Evolutionary conservation across 2,113 vertebrate genomes (phyloP).

Genomic region (Stegostoma tigrinum): DNA sequence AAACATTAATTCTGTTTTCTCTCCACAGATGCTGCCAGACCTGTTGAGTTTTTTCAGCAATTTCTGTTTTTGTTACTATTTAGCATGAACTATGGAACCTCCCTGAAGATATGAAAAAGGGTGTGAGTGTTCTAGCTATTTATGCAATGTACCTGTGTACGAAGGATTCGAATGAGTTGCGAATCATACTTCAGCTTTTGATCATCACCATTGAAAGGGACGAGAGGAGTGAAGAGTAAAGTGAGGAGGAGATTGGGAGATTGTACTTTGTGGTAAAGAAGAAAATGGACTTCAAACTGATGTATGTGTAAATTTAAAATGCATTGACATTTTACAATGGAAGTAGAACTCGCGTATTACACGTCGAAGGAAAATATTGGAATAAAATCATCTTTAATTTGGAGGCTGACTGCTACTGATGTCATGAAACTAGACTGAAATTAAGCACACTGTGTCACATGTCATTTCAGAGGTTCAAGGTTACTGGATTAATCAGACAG

Average conservation of each 20-base stretch:
- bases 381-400: too few species aligned
- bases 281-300: not conserved
- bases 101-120: not conserved
- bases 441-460: not conserved
- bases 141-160: not conserved
- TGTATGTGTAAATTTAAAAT: not conserved
- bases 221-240: not conserved
- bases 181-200: not conserved
- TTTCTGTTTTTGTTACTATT: not conserved
- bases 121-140: not conserved
- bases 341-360: not conserved
- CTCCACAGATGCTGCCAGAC: too few species aligned
- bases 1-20: too few species aligned
- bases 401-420: not conserved
- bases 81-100: not conserved
- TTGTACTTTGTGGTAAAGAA: not conserved
- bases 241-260: not conserved
- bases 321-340: not conserved
- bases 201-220: not conserved
- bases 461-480: slow-evolving; percentile 19
- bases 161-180: not conserved
- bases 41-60: too few species aligned
- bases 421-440: not conserved
- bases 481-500: not conserved
- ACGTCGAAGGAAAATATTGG: not conserved